A percentile compares a stretch with the other conserved stretches of the same genome.
Evolutionary conservation across 2,888 invertebrate species (phyloP).

Genomic region (Drosophila ezoana): DNA sequence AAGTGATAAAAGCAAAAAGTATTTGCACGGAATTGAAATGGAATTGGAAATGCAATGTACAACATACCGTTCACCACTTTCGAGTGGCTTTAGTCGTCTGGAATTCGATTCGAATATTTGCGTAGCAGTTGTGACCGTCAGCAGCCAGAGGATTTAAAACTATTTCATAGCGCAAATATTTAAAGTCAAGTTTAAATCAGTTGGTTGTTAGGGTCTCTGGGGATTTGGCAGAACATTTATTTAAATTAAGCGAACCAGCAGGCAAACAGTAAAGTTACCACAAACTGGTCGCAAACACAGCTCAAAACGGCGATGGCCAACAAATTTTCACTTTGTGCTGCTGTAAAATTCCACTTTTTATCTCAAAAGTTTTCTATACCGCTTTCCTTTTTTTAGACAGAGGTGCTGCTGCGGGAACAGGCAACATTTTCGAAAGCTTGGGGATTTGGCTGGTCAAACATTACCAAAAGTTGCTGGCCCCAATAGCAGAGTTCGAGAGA

Average conservation of each 20-base stretch:
- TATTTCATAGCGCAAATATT: constrained; percentile 3
- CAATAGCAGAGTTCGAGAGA: constrained; percentile 1
- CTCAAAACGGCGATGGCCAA: constrained; percentile 22
- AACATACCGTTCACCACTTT: constrained; percentile 30
- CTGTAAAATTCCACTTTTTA: constrained; percentile 24
- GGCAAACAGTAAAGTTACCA: constrained; percentile 15
- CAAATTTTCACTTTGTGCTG: constrained; percentile 27
- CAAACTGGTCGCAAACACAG: constrained; percentile 22
- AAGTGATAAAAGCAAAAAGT: constrained; percentile 18
- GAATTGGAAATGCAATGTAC: constrained; percentile 49
- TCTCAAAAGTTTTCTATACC: constrained; percentile 20
- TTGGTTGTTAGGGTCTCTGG: background rate
- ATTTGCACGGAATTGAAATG: constrained; percentile 37
- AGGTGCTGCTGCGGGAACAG: constrained; percentile 1
- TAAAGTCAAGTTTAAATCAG: constrained; percentile 16
- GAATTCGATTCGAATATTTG: constrained; percentile 27
- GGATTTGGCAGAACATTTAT: constrained; percentile 13
- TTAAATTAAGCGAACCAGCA: constrained; percentile 22
- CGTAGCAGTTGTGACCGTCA: constrained; percentile 1
- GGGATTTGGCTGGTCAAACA: constrained; percentile 23
- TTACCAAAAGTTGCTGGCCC: constrained; percentile 10
- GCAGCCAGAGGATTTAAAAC: background rate
- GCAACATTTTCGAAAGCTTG: constrained; percentile 1
- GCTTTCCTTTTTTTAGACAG: background rate
- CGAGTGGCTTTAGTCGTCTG: constrained; percentile 27